These are phyloP conservation scores for Drosophila quadrilineata DNA, from an alignment of 1,140 invertebrate species.

Conservation along the genomic window DNA sequence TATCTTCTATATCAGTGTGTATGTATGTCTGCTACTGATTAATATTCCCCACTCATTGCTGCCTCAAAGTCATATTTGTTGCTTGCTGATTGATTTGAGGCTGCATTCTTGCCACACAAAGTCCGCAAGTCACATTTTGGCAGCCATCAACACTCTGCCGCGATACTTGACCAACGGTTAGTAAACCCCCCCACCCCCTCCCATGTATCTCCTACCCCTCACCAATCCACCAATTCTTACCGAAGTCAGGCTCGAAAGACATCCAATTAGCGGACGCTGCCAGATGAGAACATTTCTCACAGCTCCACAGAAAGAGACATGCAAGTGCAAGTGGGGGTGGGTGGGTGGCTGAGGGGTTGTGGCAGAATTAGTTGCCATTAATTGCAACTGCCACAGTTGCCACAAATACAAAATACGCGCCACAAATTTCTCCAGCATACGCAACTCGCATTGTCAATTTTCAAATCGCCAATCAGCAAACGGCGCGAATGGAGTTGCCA, in stretches of 20 bases:
- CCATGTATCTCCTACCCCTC: background rate
- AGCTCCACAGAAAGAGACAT: slow-evolving; percentile 26
- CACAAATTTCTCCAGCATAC: background rate
- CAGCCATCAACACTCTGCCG: background rate
- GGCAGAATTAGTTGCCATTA: slow-evolving; percentile 67
- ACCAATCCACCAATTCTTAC: background rate
- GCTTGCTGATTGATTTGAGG: too few relatives aligned
- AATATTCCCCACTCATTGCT: too few relatives aligned
- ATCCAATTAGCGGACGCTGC: slow-evolving; percentile 68
- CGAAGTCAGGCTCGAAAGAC: background rate
- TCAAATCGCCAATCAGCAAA: background rate
- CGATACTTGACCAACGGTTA: too few relatives aligned
- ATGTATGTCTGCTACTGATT: too few relatives aligned
- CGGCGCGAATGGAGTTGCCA: too few relatives aligned
- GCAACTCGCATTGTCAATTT: slow-evolving; percentile 7
- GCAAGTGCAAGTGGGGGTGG: slow-evolving; percentile 1
- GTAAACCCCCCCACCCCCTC: background rate
- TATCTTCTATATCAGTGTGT: too few relatives aligned
- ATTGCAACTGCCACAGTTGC: slow-evolving; percentile 45
- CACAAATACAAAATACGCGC: slow-evolving; percentile 1
- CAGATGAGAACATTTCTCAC: slow-evolving; percentile 78
- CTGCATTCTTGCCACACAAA: background rate
- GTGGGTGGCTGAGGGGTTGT: too few relatives aligned
- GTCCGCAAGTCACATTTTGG: background rate
- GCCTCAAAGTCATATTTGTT: too few relatives aligned